Percentiles rank a stretch among this genome's conserved stretches.
phyloP scores from a whole-genome alignment of 2,113 vertebrate genomes.

The Lagopus leucura region DNA sequence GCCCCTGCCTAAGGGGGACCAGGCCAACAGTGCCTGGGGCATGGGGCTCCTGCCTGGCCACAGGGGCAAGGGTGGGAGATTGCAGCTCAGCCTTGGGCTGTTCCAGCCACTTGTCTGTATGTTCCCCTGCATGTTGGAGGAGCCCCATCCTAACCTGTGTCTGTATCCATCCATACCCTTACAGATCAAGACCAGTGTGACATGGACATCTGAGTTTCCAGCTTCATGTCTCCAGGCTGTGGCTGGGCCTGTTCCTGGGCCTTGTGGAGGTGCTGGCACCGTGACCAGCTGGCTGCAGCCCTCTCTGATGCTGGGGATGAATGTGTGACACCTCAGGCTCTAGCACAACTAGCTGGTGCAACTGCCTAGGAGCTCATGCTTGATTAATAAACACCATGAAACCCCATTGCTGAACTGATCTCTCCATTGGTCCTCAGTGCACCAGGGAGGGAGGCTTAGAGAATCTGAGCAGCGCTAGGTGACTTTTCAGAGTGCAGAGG shows the following conservation, averaged over 20 bases:
- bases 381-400: slow-evolving; percentile 73
- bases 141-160: background rate
- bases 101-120: background rate
- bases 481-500: background rate
- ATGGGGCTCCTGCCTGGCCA: accelerated
- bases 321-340: slow-evolving; percentile 68
- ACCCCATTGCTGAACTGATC: background rate
- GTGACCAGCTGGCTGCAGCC: slow-evolving; percentile 62
- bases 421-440: accelerated
- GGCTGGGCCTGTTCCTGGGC: slow-evolving; percentile 66
- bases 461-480: background rate
- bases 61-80: background rate
- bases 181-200: slow-evolving; percentile 80
- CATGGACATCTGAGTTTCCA: slow-evolving; percentile 78
- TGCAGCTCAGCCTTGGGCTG: background rate
- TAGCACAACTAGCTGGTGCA: slow-evolving; percentile 65
- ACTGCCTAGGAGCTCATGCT: slow-evolving; percentile 66
- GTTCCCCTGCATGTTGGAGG: background rate
- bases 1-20: background rate
- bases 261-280: slow-evolving; percentile 56
- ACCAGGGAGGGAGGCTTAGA: background rate
- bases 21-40: accelerated
- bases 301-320: slow-evolving; percentile 68
- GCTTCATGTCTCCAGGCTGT: slow-evolving; percentile 39
- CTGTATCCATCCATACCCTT: slow-evolving; percentile 18